Percentiles rank a stretch among this genome's conserved stretches.
Evolutionary conservation across 2,888 invertebrate genomes (phyloP).

Genomic region (Watsonalla binaria): DNA sequence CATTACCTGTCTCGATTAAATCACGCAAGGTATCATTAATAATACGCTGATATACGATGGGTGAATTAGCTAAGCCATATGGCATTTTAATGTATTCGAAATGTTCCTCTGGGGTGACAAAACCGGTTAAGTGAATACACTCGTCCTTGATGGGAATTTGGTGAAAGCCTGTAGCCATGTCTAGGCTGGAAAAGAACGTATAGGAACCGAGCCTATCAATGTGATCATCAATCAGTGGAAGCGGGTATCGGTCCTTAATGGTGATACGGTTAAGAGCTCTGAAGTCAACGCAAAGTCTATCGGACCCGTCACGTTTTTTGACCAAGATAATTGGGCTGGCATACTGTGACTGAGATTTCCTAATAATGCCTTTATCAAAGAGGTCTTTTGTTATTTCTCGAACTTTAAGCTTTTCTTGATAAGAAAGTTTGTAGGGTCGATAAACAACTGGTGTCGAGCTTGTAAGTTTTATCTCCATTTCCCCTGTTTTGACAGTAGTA

Average conservation of each 20-base stretch:
- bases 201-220: constrained; percentile 19
- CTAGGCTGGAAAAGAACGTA: constrained; percentile 10
- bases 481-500: background rate
- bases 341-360: constrained; percentile 13
- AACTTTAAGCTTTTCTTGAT: constrained; percentile 17
- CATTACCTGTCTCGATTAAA: background rate
- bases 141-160: constrained; percentile 19
- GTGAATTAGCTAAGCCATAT: constrained; percentile 23
- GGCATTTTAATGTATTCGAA: constrained; percentile 31
- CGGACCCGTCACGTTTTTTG: constrained; percentile 17
- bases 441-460: background rate
- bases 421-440: background rate
- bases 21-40: constrained; percentile 10
- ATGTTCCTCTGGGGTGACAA: constrained; percentile 27
- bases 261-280: constrained; percentile 21
- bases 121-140: constrained; percentile 29
- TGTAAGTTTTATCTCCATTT: background rate
- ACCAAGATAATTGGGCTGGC: constrained; percentile 14
- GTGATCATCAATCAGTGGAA: constrained; percentile 23
- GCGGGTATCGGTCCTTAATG: constrained; percentile 15
- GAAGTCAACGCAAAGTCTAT: constrained; percentile 27
- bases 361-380: constrained; percentile 12
- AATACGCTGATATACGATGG: constrained; percentile 17
- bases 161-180: constrained; percentile 4
- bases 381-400: background rate